phyloP scores from a whole-genome alignment of 1,140 invertebrate species.

The Paracyclopina nana region DNA sequence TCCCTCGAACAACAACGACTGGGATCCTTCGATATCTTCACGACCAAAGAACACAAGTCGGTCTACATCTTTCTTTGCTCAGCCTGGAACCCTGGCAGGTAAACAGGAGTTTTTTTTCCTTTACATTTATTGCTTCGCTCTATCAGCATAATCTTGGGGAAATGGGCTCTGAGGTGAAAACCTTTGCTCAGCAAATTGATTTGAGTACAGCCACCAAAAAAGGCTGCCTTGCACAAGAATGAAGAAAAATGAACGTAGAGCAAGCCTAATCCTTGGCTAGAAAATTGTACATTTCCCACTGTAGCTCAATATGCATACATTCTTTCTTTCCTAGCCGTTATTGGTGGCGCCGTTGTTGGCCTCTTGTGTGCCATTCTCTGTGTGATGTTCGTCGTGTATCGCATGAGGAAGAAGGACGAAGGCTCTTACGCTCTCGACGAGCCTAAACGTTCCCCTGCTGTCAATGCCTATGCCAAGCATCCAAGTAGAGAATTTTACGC shows the following conservation, averaged over 20 bases:
- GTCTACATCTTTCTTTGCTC: constrained; percentile 79
- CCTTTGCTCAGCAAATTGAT: neutral
- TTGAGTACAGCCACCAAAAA: no score
- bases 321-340: constrained; percentile 49
- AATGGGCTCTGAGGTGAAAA: neutral
- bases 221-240: neutral
- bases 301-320: neutral
- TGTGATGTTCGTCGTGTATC: constrained; percentile 97
- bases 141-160: neutral
- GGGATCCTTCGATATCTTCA: no score
- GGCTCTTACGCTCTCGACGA: constrained; percentile 94
- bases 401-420: constrained; percentile 99
- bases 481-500: constrained; percentile 13
- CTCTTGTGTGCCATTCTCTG: constrained; percentile 89
- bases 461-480: constrained; percentile 46
- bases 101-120: constrained; percentile 21
- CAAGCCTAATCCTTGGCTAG: neutral
- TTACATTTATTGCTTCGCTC: neutral
- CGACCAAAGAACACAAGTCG: no score
- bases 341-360: constrained; percentile 91
- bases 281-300: neutral
- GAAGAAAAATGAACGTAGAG: neutral
- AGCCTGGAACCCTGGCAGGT: constrained; percentile 85
- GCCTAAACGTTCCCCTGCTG: constrained; percentile 72
- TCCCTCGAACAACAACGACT: no score